Base-by-base conservation (phyloP, 2,888 invertebrate genomes). In the Lycaena phlaeas region DNA sequence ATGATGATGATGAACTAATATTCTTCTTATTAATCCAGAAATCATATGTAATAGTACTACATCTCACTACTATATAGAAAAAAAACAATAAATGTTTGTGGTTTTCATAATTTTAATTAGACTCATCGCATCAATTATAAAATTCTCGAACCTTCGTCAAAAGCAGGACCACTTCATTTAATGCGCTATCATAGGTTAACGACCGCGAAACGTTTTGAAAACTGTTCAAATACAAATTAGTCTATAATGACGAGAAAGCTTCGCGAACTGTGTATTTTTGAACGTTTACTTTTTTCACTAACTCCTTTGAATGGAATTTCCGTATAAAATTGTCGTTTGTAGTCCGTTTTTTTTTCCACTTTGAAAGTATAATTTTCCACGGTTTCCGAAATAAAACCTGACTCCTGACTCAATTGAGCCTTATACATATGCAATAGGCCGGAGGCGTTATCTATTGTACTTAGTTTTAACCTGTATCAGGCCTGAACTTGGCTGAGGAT, bases 251-350 rank as follows among this genome's bases (percentile, higher is more conserved):
- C n/a, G n/a, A 48, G 44, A 48, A 38, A 43, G 43, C 27, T 38
- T 43, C 38, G 39, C 43, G 22, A 36, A 27, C 2, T 2, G 22
- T 18, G 4, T 22, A 22, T 7, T 22, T 38, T 45, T 42, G 41
- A 42, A 28, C 38, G 25, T 18, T 41, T 39, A 41, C 43, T 44
- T 43, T 38, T 34, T 40, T 29, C 29, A 41, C 38, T 30, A 28
- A 38, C 28, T 36, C 41, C 41, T 48, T 46, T 44, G 36, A 43
- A 38, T 38, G 36, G 34, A 42, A 42, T 37, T 46, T 48, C 48
- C 46, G 51, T 44, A 50, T 51, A 54, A 53, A 49, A 50, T 38
- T 14, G 46, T 46, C 48, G 43, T 54, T 52, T 50, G 45, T 51
- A 54, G 43, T 50, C 52, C 17, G 44, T 38, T 26, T 38, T 40